Conservation (phyloP, 2,113 vertebrate species). For the Lasiurus borealis region DNA sequence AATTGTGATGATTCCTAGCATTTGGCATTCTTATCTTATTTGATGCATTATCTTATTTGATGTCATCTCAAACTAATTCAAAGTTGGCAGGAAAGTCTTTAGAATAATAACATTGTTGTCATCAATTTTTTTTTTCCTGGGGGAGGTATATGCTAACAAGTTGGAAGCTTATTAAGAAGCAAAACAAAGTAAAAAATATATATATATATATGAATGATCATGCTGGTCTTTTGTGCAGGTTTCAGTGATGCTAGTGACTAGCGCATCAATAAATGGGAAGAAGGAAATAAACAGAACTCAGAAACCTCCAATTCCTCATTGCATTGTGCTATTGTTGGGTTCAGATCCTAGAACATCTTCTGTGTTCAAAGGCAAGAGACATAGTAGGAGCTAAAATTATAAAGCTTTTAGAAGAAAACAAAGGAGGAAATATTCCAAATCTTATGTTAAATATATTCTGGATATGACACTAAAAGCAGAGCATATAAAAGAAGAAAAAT, state of each 20-base stretch:
- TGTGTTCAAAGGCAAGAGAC: background rate
- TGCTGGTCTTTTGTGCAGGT: background rate
- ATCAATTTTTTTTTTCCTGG: background rate
- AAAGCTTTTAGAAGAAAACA: constrained; percentile 7
- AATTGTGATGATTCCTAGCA: constrained; percentile 19
- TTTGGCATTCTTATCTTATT: constrained; percentile 41
- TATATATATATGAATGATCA: background rate
- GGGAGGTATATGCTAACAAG: background rate
- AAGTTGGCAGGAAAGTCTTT: background rate
- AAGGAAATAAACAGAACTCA: background rate
- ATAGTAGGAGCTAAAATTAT: background rate
- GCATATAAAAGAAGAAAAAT: background rate
- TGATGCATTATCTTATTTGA: constrained; percentile 25
- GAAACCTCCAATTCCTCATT: background rate
- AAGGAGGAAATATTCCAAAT: background rate
- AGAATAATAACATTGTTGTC: constrained; percentile 57
- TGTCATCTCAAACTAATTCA: background rate
- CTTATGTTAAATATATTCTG: background rate
- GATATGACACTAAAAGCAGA: background rate
- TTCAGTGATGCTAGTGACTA: background rate
- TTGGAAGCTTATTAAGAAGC: constrained; percentile 30
- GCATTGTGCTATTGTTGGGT: background rate
- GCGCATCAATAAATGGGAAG: background rate
- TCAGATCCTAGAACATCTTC: background rate
- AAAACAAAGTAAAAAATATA: background rate